Conservation (phyloP, 2,888 invertebrate genomes). For the Dryobotodes eremita region DNA sequence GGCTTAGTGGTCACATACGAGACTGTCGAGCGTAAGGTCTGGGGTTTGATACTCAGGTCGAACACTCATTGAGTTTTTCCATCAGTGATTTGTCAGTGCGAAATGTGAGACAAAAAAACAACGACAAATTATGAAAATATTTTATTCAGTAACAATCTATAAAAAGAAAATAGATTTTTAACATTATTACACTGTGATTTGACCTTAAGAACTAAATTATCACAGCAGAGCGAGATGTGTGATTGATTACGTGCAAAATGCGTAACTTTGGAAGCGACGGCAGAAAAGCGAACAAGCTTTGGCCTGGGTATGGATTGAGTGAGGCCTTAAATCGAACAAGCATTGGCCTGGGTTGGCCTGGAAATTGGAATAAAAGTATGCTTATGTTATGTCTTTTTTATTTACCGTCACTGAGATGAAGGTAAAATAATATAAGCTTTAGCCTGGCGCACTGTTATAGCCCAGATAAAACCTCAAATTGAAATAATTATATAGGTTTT, state of each 20-base stretch:
- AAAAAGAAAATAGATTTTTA: conserved; percentile 67
- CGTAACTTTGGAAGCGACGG: conserved; percentile 65
- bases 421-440: not conserved
- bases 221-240: conserved; percentile 70
- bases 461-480: not conserved
- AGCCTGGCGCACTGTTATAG: not conserved
- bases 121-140: conserved; percentile 66
- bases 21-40: not conserved
- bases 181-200: conserved; percentile 70
- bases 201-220: conserved; percentile 72
- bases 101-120: conserved; percentile 9
- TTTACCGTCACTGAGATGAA: not conserved
- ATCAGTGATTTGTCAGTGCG: not conserved
- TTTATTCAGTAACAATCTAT: conserved; percentile 71
- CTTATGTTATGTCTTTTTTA: not conserved
- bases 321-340: conserved; percentile 29
- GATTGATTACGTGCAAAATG: conserved; percentile 62
- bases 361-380: not conserved
- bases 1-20: not conserved
- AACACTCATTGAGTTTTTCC: not conserved
- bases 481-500: not conserved
- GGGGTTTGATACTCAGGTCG: not conserved
- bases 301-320: not conserved
- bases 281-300: conserved; percentile 51
- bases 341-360: not conserved